Evolutionary conservation across 2,888 invertebrate genomes (phyloP), one percentile per base, ranked within the genome.

Genomic region (Physocephala rufipes): DNA sequence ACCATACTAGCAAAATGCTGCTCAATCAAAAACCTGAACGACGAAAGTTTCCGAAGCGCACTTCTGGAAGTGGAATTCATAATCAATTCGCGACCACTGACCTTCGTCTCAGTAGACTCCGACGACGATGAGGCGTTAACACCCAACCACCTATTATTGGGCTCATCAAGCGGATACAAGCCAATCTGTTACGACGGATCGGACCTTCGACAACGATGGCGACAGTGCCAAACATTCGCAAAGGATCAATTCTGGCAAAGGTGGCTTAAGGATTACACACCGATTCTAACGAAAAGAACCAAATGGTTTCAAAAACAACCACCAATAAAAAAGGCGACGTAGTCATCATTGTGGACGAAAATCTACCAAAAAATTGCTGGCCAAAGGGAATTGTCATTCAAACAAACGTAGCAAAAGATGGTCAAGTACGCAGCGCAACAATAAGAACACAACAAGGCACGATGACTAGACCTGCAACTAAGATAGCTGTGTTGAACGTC

Each of bases 181-280:
- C 36, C 66, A 13, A 24, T 43, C 58, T 19, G 62, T 64, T 1
- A 13, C 16, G 53, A n/a, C 3, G 21, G 13, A n/a, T n/a, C n/a
- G 3, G 24, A 30, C 24, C 24, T 47, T 3, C 19, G 65, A 16
- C 55, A 49, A 28, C 45, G 19, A n/a, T n/a, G n/a, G n/a, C n/a
- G n/a, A n/a, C 53, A 67, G 12, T 21, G 1, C 1, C 71, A 74
- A 43, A n/a, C 15, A 19, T 75, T 74, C 67, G 67, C 74, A n/a
- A n/a, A n/a, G n/a, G 73, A 76, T 21, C 47, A 51, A 47, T 76
- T 75, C 49, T 77, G 76, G 76, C 65, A 43, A 21, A 45, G 75
- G 12, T 75, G 72, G 74, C 51, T 75, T 15, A 70, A 64, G 19
- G 74, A 76, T 30, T 74, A 74, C 21, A 28, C 58, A 13, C 74